These are phyloP conservation scores for Dasypus novemcinctus DNA, from an alignment of 2,113 vertebrate genomes.

Conservation along the genomic window DNA sequence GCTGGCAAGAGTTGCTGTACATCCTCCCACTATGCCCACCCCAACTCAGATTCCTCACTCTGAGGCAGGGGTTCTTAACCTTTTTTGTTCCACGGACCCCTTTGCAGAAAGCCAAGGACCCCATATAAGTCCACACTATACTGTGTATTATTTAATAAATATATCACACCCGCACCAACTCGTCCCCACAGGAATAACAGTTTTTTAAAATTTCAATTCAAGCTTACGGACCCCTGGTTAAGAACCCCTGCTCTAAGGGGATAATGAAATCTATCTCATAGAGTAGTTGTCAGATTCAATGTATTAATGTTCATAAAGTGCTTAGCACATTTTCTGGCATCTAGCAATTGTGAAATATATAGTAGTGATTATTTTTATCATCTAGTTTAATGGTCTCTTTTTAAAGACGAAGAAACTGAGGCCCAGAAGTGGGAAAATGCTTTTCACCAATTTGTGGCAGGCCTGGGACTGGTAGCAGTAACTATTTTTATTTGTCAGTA, in stretches of 20 bases:
- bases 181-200: no score
- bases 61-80: background rate
- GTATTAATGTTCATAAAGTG: background rate
- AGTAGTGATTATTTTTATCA: background rate
- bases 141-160: no score
- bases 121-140: no score
- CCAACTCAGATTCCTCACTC: background rate
- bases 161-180: no score
- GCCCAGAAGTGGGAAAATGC: background rate
- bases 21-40: rapidly evolving
- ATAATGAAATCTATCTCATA: background rate
- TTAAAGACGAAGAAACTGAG: constrained; percentile 18
- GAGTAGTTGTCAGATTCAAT: background rate
- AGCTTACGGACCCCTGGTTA: no score
- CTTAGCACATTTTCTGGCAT: background rate
- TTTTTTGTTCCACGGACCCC: no score
- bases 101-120: no score
- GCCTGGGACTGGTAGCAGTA: background rate
- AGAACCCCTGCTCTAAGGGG: background rate
- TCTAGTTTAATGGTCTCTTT: background rate
- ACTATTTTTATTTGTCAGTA: background rate
- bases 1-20: background rate
- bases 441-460: background rate
- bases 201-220: no score
- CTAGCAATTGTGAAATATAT: background rate